phyloP scores from a whole-genome alignment of 2,888 invertebrate species.

The Anaspis maculata region DNA sequence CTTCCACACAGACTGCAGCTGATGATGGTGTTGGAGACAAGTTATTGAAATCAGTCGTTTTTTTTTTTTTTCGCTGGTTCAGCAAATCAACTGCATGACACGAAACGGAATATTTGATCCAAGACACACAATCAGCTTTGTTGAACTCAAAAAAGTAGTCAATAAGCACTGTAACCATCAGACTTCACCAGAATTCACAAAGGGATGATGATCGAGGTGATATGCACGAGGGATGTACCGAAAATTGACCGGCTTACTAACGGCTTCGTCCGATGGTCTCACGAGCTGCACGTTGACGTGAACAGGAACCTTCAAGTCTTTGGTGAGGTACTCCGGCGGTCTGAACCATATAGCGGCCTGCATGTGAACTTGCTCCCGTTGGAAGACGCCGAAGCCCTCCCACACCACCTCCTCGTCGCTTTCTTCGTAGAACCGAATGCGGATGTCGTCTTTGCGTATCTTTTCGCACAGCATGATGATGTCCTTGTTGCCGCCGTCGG shows the following conservation, averaged over 20 bases:
- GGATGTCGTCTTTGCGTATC: conserved; percentile 74
- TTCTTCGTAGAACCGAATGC: conserved; percentile 75
- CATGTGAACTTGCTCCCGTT: conserved; percentile 73
- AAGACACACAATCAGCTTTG: no score
- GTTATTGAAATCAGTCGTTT: no score
- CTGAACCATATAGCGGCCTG: conserved; percentile 73
- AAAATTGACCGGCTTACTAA: conserved; percentile 71
- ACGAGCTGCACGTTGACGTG: conserved; percentile 68
- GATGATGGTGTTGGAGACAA: no score
- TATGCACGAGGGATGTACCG: conserved; percentile 75
- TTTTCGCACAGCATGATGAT: conserved; percentile 80
- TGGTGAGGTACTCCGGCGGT: conserved; percentile 60
- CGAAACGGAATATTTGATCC: no score
- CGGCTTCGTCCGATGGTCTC: conserved; percentile 69
- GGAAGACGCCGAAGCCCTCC: conserved; percentile 70
- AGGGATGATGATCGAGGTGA: no score
- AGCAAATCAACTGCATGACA: no score
- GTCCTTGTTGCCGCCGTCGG: conserved; percentile 65
- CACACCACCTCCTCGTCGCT: no score
- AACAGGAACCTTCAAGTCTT: conserved; percentile 57
- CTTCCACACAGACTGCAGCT: no score
- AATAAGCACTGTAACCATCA: no score
- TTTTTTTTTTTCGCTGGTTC: no score
- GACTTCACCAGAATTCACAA: no score
- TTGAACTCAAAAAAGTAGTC: no score